Evolutionary conservation across 2,888 invertebrate species (phyloP).

Genomic region (Cheilosia vernalis): DNA sequence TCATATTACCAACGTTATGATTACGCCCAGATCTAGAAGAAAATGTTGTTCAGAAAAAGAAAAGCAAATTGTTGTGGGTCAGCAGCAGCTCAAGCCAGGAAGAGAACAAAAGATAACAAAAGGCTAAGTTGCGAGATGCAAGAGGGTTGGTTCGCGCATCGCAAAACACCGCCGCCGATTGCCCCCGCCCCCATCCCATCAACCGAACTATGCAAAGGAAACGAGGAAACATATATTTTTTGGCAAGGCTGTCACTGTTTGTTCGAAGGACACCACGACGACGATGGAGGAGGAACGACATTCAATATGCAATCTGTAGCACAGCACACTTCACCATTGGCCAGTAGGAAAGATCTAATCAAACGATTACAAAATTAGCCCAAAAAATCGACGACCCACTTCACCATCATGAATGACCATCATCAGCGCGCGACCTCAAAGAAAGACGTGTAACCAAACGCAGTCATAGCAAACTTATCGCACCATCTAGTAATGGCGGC

Average conservation of each 20-base stretch:
- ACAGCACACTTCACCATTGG: conserved; percentile 47
- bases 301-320: conserved; percentile 7
- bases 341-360: conserved; percentile 72
- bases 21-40: conserved; percentile 84
- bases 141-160: neutral
- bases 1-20: conserved; percentile 81
- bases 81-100: conserved; percentile 51
- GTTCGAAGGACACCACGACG: conserved; percentile 22
- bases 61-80: conserved; percentile 69
- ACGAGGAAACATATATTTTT: conserved; percentile 12
- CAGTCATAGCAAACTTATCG: conserved; percentile 30
- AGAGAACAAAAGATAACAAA: conserved; percentile 59
- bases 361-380: conserved; percentile 57
- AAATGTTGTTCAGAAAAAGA: conserved; percentile 77
- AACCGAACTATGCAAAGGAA: conserved; percentile 26
- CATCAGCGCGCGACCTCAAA: conserved; percentile 42
- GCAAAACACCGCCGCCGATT: neutral
- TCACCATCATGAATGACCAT: conserved; percentile 12
- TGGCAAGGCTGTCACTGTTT: conserved; percentile 43
- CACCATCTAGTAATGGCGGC: conserved; percentile 37
- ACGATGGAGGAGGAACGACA: conserved; percentile 48
- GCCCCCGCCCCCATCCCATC: neutral
- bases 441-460: conserved; percentile 34
- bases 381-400: conserved; percentile 45
- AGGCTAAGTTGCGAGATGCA: conserved; percentile 1